phyloP scores from a whole-genome alignment of 2,888 invertebrate genomes.

The Harpalus rufipes region DNA sequence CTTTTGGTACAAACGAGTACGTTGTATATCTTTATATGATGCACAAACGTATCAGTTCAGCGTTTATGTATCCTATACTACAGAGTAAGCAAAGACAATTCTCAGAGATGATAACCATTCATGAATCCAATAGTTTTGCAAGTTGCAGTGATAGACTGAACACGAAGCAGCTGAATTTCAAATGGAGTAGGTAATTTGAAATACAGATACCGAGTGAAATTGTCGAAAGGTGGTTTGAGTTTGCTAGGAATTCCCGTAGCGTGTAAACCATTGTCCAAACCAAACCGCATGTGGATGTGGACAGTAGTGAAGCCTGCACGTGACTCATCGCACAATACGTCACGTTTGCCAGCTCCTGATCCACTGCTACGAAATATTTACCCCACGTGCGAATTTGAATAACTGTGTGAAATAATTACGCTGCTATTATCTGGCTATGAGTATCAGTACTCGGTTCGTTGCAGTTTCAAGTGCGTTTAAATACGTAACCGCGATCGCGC shows the following conservation, averaged over 20 bases:
- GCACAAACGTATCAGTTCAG: no score
- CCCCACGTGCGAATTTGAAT: slow-evolving; percentile 37
- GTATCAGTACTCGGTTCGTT: slow-evolving; percentile 45
- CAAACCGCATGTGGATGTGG: slow-evolving; percentile 31
- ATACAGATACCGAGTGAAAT: not conserved
- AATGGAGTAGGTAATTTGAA: not conserved
- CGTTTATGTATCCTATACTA: no score
- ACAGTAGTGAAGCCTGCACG: slow-evolving; percentile 49
- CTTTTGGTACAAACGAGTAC: no score
- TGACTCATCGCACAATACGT: slow-evolving; percentile 60
- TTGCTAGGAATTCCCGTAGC: slow-evolving; percentile 32
- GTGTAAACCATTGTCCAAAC: slow-evolving; percentile 61
- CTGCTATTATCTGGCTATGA: slow-evolving; percentile 53
- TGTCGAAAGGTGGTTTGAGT: slow-evolving; percentile 24
- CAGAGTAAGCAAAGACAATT: no score
- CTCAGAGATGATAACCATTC: no score
- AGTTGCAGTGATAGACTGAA: no score
- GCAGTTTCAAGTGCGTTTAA: slow-evolving; percentile 60
- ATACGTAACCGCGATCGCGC: slow-evolving; percentile 36
- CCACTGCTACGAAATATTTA: slow-evolving; percentile 30
- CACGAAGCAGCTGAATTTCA: no score
- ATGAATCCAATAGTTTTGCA: no score
- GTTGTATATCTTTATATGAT: no score
- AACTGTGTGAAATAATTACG: slow-evolving; percentile 59
- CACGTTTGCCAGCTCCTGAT: slow-evolving; percentile 33